Evolutionary conservation across 2,113 vertebrate genomes (phyloP).

Genomic region (Ginglymostoma cirratum): DNA sequence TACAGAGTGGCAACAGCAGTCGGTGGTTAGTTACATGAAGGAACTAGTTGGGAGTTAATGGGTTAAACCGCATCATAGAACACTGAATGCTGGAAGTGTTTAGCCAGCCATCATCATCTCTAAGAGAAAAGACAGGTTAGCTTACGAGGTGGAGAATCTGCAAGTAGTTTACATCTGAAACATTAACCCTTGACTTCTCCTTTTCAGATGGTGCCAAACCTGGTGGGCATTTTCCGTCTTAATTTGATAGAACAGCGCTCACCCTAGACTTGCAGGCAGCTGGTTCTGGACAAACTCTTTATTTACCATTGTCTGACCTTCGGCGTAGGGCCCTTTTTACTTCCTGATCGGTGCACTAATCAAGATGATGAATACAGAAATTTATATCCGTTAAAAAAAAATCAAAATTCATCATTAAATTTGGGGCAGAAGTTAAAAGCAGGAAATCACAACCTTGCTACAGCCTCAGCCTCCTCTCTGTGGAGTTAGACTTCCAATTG

Average conservation of each 20-base stretch:
- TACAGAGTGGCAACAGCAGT: not conserved
- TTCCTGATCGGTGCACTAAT: not conserved
- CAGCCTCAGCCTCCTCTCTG: not conserved
- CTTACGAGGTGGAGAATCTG: not conserved
- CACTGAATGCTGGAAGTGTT: not conserved
- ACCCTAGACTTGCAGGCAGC: not conserved
- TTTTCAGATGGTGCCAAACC: not conserved
- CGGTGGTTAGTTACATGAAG: not conserved
- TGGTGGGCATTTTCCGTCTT: not conserved
- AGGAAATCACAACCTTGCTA: not conserved
- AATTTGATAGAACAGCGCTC: not conserved
- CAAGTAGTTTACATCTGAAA: constrained; percentile 1
- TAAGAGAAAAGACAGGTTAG: not conserved
- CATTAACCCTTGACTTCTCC: not conserved
- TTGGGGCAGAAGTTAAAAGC: not conserved
- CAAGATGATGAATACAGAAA: not conserved
- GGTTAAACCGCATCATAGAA: not conserved
- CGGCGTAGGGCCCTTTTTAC: not conserved
- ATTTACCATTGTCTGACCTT: not conserved
- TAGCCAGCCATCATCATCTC: not conserved
- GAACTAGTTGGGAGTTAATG: not conserved
- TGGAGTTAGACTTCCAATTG: not conserved
- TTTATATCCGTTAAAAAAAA: not conserved
- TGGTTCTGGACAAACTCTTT: not conserved
- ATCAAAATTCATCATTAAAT: not conserved